Evolutionary conservation across 2,113 vertebrate genomes (phyloP), one percentile per base, ranked within the genome.

Genomic region (Sitta europaea): DNA sequence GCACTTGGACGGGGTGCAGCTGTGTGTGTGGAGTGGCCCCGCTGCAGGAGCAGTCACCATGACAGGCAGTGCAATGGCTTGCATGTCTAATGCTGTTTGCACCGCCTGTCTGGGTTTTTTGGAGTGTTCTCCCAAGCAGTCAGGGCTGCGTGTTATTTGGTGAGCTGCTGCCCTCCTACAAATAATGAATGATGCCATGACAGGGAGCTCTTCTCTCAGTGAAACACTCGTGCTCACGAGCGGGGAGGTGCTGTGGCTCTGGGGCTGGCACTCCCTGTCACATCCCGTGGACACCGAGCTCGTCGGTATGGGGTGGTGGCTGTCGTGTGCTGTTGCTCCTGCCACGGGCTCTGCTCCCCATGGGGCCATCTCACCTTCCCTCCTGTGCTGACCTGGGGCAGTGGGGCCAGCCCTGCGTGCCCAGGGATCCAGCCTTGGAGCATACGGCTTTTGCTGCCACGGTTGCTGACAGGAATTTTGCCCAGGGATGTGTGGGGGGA

Each of bases 361-460:
- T 0, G 1, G 33, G 35, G 12, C 50, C 3, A 1, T 12, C 88
- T 55, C 45, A 1, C 40, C 35, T 31, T 2, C 84, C 33, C 10
- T 33, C n/a, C 47, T 28, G 22, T 8, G 28, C 68, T 47, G 29
- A 6, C 20, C 40, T 5, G 51, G 42, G 58, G 35, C 6, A 4
- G 29, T 3, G 7, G 12, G 29, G 29, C 48, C 2, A 2, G 16
- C 35, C 6, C 81, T 47, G 47, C 0, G 1, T n/a, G 58, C 27
- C 23, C 58, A 0, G 4, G 29, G 40, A 16, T 43, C 23, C 42
- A 9, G 0, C 51, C 31, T 33, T 0, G 0, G 47, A 28, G 51
- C 1, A 0, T 22, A 16, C 0, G 0, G 31, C 36, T 62, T 43
- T 45, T 18, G 21, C 59, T 9, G 11, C 59, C 4, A 0, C 0